phyloP scores from a whole-genome alignment of 2,888 invertebrate genomes.

The Pyrgus malvae region DNA sequence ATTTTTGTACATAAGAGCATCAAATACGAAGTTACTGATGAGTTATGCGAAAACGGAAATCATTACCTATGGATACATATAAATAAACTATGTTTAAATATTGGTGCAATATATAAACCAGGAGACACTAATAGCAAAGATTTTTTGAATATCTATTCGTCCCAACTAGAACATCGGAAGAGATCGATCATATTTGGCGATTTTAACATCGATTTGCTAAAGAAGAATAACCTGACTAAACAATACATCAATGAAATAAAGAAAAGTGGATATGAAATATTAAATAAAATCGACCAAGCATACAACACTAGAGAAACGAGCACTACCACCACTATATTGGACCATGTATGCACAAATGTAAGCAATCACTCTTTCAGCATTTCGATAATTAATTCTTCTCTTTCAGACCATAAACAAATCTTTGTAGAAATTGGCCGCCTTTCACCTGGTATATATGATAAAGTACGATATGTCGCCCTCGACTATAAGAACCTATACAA shows the following conservation, averaged over 20 bases:
- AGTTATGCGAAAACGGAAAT: constrained; percentile 31
- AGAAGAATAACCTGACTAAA: not conserved
- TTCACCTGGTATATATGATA: not conserved
- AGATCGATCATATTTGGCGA: constrained; percentile 31
- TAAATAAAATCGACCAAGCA: constrained; percentile 24
- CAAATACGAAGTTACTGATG: constrained; percentile 32
- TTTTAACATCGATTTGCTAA: constrained; percentile 27
- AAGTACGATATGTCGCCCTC: constrained; percentile 31
- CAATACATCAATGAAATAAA: constrained; percentile 17
- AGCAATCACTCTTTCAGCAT: not conserved
- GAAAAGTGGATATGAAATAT: constrained; percentile 23
- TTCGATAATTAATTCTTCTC: not conserved
- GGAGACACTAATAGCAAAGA: constrained; percentile 22
- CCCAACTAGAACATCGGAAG: constrained; percentile 23
- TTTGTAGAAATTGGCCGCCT: not conserved
- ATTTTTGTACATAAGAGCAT: constrained; percentile 36
- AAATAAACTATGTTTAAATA: constrained; percentile 28
- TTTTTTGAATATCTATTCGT: constrained; percentile 27
- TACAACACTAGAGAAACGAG: constrained; percentile 29
- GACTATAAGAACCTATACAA: constrained; percentile 29
- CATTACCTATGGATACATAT: constrained; percentile 38
- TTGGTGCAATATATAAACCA: constrained; percentile 30
- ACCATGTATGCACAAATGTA: constrained; percentile 30
- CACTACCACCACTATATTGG: constrained; percentile 28
- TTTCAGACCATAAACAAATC: not conserved